Conservation (phyloP, 2,888 invertebrate species). For the Drosophila niveifrons region DNA sequence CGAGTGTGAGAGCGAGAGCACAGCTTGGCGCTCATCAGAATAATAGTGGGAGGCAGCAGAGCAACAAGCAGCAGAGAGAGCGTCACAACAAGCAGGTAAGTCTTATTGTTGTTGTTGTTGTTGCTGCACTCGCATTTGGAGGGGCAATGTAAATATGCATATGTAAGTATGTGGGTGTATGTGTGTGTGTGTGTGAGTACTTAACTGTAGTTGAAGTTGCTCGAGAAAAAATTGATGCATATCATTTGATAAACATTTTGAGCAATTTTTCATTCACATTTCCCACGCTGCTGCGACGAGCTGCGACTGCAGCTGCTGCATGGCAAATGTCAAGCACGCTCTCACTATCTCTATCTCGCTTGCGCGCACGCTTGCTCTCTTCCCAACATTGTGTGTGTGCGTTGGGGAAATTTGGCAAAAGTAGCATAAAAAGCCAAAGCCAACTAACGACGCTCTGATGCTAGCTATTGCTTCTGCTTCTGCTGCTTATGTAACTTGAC, state of each 20-base stretch:
- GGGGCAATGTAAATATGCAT: slow-evolving; percentile 1
- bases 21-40: slow-evolving; percentile 37
- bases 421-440: slow-evolving; percentile 60
- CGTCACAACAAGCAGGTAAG: slow-evolving; percentile 52
- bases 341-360: slow-evolving; percentile 22
- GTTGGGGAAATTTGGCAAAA: slow-evolving; percentile 56
- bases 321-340: slow-evolving; percentile 35
- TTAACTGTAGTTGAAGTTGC: slow-evolving; percentile 12
- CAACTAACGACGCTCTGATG: slow-evolving; percentile 53
- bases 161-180: not conserved
- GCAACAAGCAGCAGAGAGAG: slow-evolving; percentile 53
- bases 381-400: not conserved
- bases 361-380: slow-evolving; percentile 19
- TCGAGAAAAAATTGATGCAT: slow-evolving; percentile 43
- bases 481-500: slow-evolving; percentile 72
- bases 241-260: slow-evolving; percentile 48
- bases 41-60: slow-evolving; percentile 61
- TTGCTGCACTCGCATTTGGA: slow-evolving; percentile 41
- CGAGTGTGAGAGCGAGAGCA: slow-evolving; percentile 18
- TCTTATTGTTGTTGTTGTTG: slow-evolving; percentile 28
- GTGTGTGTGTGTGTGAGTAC: slow-evolving; percentile 5
- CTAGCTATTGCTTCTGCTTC: slow-evolving; percentile 31
- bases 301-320: slow-evolving; percentile 43
- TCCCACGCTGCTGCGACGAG: slow-evolving; percentile 47
- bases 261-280: slow-evolving; percentile 73